Conservation (phyloP, 2,888 invertebrate genomes). For the Mythimna pallens region DNA sequence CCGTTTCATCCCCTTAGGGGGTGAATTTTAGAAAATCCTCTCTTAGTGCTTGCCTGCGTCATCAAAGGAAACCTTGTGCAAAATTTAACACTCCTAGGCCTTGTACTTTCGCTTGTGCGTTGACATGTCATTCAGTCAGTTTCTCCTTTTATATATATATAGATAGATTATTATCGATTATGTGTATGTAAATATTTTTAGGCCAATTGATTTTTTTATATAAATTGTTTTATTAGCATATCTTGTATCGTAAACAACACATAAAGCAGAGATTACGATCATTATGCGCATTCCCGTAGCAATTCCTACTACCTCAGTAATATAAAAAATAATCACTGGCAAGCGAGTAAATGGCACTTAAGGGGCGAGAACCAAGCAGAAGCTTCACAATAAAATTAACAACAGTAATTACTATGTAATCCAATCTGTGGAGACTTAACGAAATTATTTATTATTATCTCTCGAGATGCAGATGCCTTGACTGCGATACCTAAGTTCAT, state of each 20-base stretch:
- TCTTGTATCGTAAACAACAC: conserved; percentile 15
- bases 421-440: conserved; percentile 13
- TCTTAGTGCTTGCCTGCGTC: too few relatives aligned
- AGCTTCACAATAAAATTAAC: conserved; percentile 47
- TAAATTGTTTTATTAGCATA: neutral
- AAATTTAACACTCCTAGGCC: too few relatives aligned
- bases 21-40: too few relatives aligned
- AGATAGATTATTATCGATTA: too few relatives aligned
- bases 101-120: too few relatives aligned
- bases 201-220: conserved; percentile 10
- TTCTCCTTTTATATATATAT: too few relatives aligned
- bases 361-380: conserved; percentile 29
- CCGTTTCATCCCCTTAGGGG: too few relatives aligned
- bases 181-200: neutral
- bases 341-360: conserved; percentile 38
- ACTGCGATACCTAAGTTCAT: conserved; percentile 1
- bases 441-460: conserved; percentile 36
- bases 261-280: conserved; percentile 33
- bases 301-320: conserved; percentile 14
- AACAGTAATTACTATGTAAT: conserved; percentile 32
- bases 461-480: conserved; percentile 26
- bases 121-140: too few relatives aligned
- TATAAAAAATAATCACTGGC: conserved; percentile 45
- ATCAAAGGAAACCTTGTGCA: too few relatives aligned
- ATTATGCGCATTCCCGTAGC: neutral